Evolutionary conservation across 2,888 invertebrate genomes (phyloP), one percentile per base, ranked within the genome.

Genomic region (Cremastobaeus sp.): DNA sequence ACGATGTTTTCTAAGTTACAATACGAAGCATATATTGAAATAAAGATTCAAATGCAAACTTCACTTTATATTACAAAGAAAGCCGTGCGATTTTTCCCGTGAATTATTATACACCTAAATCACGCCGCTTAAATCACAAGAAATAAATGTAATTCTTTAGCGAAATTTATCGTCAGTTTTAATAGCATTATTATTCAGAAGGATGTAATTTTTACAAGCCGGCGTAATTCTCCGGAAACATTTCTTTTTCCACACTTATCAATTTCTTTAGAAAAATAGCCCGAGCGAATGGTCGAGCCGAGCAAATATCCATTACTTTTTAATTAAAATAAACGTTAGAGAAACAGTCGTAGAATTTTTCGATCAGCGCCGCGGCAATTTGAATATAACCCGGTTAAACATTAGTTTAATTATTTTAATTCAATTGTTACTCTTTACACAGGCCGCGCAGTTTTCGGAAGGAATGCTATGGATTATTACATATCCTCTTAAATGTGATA

Each of bases 361-460:
- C 41, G 34, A 48, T 37, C 45, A 48, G 17, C 45, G 39, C 45
- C 59, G 14, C 25, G 1, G 8, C 11, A 35, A 43, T 47, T 45
- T 41, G 43, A 50, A 54, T 37, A 41, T 18, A 47, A 18, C 32
- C 21, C 21, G 48, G 20, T 55, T 54, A 62, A 70, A 70, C 48
- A 62, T 55, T 48, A 62, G 35, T 62, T 48, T 62, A 55, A 48
- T 70, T 55, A 70, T 55, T 69, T 60, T 54, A 69, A 52, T 55
- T 54, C 34, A 62, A 55, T 28, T 20, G 21, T 17, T 32, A 48
- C 50, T 50, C 18, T 70, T 70, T 54, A 5, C 54, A 69, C 39
- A 60, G 34, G 6, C 28, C 1, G 32, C n/a, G 14, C 21, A 48
- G 25, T 59, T 55, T 41, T 59, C 14, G 34, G 45, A 59, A 43